Percentiles rank a stretch among this genome's conserved stretches.
Evolutionary conservation across 2,888 invertebrate genomes (phyloP).

Genomic region (Hipparchia sbordonii): DNA sequence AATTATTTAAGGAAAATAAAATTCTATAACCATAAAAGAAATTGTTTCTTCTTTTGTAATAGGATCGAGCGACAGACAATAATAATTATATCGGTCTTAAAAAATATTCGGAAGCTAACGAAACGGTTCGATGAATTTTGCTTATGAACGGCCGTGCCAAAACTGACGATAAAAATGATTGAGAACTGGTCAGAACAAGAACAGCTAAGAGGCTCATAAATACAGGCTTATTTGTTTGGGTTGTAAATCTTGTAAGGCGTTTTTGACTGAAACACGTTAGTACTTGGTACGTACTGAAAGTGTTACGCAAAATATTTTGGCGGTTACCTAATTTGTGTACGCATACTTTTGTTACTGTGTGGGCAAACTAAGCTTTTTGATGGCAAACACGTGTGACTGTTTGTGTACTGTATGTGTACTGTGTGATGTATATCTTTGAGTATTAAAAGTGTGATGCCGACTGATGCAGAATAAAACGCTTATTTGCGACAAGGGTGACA

Average conservation of each 20-base stretch:
- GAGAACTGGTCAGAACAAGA: conserved; percentile 34
- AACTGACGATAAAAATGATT: conserved; percentile 48
- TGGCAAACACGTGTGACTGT: not conserved
- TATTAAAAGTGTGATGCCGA: not conserved
- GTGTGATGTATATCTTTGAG: too few relatives aligned
- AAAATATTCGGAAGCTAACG: not conserved
- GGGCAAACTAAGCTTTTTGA: not conserved
- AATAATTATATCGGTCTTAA: not conserved
- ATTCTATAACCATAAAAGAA: too few relatives aligned
- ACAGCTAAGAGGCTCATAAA: conserved; percentile 48
- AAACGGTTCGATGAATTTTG: not conserved
- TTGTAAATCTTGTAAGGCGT: conserved; percentile 44
- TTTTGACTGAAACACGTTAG: conserved; percentile 29
- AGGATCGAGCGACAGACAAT: not conserved
- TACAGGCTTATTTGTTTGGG: conserved; percentile 43
- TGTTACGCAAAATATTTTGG: conserved; percentile 22
- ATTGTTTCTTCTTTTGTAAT: not conserved
- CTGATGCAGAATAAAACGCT: too few relatives aligned
- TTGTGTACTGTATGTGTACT: too few relatives aligned
- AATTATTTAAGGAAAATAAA: too few relatives aligned
- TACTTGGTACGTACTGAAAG: conserved; percentile 12
- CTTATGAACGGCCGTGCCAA: conserved; percentile 35
- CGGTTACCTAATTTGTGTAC: not conserved
- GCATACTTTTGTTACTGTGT: not conserved
- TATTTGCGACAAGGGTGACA: too few relatives aligned